These are phyloP conservation scores for Athene noctua DNA, from an alignment of 2,113 vertebrate genomes.

Conservation along the genomic window DNA sequence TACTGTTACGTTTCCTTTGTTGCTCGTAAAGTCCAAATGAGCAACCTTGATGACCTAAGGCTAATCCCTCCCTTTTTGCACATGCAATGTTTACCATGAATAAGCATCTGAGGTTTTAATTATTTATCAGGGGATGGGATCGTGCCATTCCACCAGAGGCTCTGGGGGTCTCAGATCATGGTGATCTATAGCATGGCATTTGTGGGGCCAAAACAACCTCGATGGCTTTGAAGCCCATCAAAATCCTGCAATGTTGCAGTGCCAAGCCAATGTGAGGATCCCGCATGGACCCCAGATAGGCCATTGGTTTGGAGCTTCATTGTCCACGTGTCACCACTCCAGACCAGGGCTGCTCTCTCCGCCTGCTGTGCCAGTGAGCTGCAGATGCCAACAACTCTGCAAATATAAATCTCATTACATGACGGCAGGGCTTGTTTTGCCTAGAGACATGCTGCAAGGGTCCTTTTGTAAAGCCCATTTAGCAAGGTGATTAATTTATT, in stretches of 20 bases:
- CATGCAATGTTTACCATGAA: neutral
- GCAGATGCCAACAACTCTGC: neutral
- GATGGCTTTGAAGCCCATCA: neutral
- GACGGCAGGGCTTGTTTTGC: neutral
- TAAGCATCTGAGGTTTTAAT: neutral
- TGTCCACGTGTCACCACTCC: rapidly evolving
- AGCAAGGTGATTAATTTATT: neutral
- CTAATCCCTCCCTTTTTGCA: neutral
- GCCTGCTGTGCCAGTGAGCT: rapidly evolving
- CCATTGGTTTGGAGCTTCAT: neutral
- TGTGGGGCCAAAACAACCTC: neutral
- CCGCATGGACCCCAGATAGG: rapidly evolving
- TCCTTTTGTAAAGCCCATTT: neutral
- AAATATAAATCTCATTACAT: neutral
- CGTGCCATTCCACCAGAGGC: neutral
- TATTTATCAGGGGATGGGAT: neutral
- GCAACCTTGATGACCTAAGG: neutral
- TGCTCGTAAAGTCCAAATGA: neutral
- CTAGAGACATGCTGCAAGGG: rapidly evolving
- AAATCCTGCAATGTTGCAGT: neutral
- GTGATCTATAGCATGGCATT: neutral
- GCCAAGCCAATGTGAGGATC: neutral
- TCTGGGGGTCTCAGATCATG: neutral
- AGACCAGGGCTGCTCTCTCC: neutral
- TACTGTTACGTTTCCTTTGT: neutral